Percentiles rank a stretch among this genome's conserved stretches.
These are phyloP conservation scores for Psilopsiagon aymara DNA, from an alignment of 2,113 vertebrate species.

Conservation along the genomic window DNA sequence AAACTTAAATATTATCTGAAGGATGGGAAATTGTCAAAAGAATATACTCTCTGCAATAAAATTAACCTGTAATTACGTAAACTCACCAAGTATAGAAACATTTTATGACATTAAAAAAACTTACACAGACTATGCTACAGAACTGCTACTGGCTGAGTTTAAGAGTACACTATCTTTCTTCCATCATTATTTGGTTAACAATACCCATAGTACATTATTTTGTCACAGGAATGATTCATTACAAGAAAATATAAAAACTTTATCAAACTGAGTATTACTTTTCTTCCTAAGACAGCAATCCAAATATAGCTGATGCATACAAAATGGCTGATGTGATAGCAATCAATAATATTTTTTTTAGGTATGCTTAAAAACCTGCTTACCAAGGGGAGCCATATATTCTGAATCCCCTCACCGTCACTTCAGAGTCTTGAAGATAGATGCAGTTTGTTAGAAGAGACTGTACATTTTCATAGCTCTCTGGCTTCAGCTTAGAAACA, in stretches of 20 bases:
- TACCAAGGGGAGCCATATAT: constrained; percentile 96
- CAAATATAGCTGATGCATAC: background rate
- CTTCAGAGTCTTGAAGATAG: constrained; percentile 97
- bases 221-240: background rate
- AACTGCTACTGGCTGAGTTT: background rate
- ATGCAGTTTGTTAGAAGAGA: constrained; percentile 97
- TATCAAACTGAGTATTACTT: background rate
- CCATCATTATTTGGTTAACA: background rate
- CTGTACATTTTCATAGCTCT: constrained; percentile 96
- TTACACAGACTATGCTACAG: background rate
- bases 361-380: constrained; percentile 73
- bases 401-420: constrained; percentile 91
- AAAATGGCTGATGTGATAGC: constrained; percentile 23
- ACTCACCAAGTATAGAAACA: background rate
- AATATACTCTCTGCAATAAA: background rate
- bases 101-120: background rate
- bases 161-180: background rate
- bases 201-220: background rate
- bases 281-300: background rate
- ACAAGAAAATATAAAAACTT: constrained; percentile 14
- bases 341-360: constrained; percentile 19
- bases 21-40: background rate
- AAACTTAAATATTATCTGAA: background rate
- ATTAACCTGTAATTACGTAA: background rate
- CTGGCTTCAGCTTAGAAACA: constrained; percentile 94